A percentile compares a stretch with the other conserved stretches of the same genome.
Evolutionary conservation across 2,113 vertebrate species (phyloP).

Genomic region (Sinocyclocheilus anshuiensis): DNA sequence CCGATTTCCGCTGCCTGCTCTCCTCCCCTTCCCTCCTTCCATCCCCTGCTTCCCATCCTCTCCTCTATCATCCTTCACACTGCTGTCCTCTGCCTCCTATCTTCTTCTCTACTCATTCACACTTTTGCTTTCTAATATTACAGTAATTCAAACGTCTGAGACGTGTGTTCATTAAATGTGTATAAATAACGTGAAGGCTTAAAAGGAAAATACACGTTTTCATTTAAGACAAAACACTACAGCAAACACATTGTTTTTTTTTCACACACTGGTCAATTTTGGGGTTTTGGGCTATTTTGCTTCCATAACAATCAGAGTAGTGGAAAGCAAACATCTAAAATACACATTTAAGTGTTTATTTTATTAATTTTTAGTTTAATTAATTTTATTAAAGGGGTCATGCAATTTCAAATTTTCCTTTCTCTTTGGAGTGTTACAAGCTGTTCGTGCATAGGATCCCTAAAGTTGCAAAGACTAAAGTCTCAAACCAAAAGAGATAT

Average conservation of each 20-base stretch:
- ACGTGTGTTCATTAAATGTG: not conserved
- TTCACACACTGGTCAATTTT: not conserved
- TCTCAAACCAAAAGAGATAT: too few relatives aligned
- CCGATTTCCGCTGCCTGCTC: constrained; percentile 54
- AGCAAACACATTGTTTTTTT: not conserved
- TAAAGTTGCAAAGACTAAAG: too few relatives aligned
- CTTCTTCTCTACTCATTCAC: not conserved
- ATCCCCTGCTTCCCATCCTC: constrained; percentile 9
- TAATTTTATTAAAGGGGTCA: too few relatives aligned
- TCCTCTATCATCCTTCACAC: not conserved
- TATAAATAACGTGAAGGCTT: not conserved
- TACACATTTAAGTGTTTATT: not conserved
- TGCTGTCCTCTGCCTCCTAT: not conserved
- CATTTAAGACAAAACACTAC: not conserved
- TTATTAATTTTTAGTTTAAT: not conserved
- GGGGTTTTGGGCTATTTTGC: not conserved
- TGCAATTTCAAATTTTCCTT: too few relatives aligned
- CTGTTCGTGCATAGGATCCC: too few relatives aligned
- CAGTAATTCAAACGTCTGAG: too few relatives aligned
- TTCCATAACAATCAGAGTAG: not conserved
- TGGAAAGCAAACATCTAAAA: not conserved
- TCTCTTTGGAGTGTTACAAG: too few relatives aligned
- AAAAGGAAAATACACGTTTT: not conserved
- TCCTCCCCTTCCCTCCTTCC: constrained; percentile 35
- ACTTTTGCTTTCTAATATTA: too few relatives aligned